A percentile compares a stretch with the other conserved stretches of the same genome.
These are phyloP conservation scores for Turritopsis rubra DNA, from an alignment of 30 jellyfish, hydroid and myxozoan genomes.

Conservation along the genomic window DNA sequence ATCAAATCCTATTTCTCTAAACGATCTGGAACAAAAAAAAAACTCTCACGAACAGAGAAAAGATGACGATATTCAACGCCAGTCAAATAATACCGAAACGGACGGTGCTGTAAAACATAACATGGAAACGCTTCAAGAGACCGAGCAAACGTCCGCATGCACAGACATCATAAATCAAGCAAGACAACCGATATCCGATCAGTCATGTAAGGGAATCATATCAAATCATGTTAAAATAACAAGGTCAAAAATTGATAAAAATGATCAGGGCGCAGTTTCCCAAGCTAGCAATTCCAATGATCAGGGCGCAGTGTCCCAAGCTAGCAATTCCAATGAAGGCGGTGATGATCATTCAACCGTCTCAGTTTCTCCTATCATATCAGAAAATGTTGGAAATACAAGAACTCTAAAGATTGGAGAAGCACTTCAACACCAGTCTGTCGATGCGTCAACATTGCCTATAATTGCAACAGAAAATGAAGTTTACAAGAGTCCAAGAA, in stretches of 20 bases:
- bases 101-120: neutral
- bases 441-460: neutral
- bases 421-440: neutral
- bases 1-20: conserved; percentile 3
- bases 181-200: neutral
- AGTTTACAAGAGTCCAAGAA: neutral
- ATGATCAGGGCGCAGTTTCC: neutral
- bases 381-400: neutral
- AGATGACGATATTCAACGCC: neutral
- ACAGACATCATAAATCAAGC: neutral
- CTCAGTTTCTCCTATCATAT: neutral
- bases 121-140: neutral
- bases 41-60: neutral
- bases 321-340: neutral
- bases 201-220: neutral
- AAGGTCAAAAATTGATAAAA: neutral
- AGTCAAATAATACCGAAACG: neutral
- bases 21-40: neutral
- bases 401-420: neutral
- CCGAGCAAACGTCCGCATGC: neutral
- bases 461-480: neutral
- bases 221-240: neutral
- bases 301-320: neutral
- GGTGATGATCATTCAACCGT: neutral
- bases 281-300: neutral